Evolutionary conservation across 37 sponge, comb jelly and placozoan genomes (phyloP).

Genomic region (Beroe ovata): DNA sequence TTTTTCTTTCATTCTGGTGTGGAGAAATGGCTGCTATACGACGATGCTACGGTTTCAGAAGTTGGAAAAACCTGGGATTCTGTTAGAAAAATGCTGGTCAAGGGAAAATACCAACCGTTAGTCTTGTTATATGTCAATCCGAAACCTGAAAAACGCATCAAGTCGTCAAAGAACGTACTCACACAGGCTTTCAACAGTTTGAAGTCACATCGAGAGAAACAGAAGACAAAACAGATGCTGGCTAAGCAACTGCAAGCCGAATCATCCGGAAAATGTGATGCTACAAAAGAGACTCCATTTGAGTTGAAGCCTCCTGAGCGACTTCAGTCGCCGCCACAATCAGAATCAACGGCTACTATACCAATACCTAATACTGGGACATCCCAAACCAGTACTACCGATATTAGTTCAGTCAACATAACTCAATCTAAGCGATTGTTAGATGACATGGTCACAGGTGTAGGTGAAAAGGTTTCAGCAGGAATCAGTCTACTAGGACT

Average conservation of each 20-base stretch:
- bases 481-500: slow-evolving; percentile 15
- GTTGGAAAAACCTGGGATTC: slow-evolving; percentile 38
- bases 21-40: slow-evolving; percentile 57
- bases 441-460: slow-evolving; percentile 8
- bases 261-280: not conserved
- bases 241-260: not conserved
- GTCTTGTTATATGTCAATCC: slow-evolving; percentile 37
- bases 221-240: not conserved
- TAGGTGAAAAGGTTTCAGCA: slow-evolving; percentile 7
- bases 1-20: slow-evolving; percentile 50
- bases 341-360: not conserved
- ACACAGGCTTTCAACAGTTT: not conserved
- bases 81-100: slow-evolving; percentile 24
- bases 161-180: not conserved
- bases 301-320: not conserved
- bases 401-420: not conserved
- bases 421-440: not conserved
- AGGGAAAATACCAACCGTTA: slow-evolving; percentile 61
- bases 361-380: not conserved
- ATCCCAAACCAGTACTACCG: not conserved
- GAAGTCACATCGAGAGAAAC: not conserved
- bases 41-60: slow-evolving; percentile 48
- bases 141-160: not conserved
- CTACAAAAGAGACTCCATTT: not conserved
- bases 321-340: not conserved